phyloP scores from a whole-genome alignment of 53 echinoderm and acorn worm genomes.

The Pentamera pediparva region DNA sequence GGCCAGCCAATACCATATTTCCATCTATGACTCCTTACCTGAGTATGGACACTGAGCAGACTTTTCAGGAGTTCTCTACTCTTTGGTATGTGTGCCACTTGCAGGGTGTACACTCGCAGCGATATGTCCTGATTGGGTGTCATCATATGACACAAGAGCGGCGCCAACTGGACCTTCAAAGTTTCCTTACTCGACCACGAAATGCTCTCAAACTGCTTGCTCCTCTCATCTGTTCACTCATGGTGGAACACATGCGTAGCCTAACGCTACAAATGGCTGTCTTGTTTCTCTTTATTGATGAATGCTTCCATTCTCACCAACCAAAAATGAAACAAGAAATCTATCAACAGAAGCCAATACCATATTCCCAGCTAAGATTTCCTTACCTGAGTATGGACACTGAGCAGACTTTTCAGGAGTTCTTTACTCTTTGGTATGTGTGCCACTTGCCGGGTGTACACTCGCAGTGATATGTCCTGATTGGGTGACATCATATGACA shows the following conservation, averaged over 20 bases:
- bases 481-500: slow-evolving; percentile 93
- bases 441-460: slow-evolving; percentile 68
- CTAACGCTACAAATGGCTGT: too few relatives aligned
- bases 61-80: slow-evolving; percentile 67
- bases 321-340: not conserved
- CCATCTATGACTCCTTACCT: slow-evolving; percentile 57
- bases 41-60: slow-evolving; percentile 67
- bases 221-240: too few relatives aligned
- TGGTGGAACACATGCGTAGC: too few relatives aligned
- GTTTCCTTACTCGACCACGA: slow-evolving; percentile 88
- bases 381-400: slow-evolving; percentile 76
- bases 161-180: slow-evolving; percentile 75
- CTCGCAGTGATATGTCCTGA: slow-evolving; percentile 51
- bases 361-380: too few relatives aligned
- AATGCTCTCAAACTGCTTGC: slow-evolving; percentile 86
- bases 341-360: too few relatives aligned
- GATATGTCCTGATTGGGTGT: slow-evolving; percentile 63
- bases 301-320: not conserved
- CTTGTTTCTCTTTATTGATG: too few relatives aligned
- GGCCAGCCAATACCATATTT: too few relatives aligned
- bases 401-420: slow-evolving; percentile 71
- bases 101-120: slow-evolving; percentile 58
- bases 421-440: slow-evolving; percentile 58
- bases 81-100: slow-evolving; percentile 65
- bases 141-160: slow-evolving; percentile 90